Conservation (phyloP, 2,797 vertebrate genomes). For the Chrysocyon brachyurus region DNA sequence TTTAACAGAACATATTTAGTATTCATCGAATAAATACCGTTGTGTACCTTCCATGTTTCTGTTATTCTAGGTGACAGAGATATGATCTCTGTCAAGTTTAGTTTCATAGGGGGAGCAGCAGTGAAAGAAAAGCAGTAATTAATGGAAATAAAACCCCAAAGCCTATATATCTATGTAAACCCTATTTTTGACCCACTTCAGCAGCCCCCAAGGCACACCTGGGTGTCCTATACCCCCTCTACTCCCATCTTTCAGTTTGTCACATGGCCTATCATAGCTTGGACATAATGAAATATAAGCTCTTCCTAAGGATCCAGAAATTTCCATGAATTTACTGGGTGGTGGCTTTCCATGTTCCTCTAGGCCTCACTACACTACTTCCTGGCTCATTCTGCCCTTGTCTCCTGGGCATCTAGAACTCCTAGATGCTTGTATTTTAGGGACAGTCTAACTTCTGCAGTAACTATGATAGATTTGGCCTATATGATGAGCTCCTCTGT, state of each 20-base stretch:
- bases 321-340: neutral
- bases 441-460: neutral
- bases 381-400: neutral
- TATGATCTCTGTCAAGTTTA: neutral
- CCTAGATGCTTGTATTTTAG: neutral
- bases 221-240: rapidly evolving
- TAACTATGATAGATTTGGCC: neutral
- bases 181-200: neutral
- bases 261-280: neutral
- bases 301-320: neutral
- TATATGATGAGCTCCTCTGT: neutral
- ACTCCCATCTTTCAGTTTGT: neutral
- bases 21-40: neutral
- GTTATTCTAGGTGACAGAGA: neutral
- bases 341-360: neutral
- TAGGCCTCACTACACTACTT: neutral
- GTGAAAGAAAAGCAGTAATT: neutral
- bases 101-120: neutral
- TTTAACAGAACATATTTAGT: neutral
- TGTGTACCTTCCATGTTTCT: neutral
- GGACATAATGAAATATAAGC: neutral
- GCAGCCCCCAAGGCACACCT: too few relatives aligned
- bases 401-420: neutral
- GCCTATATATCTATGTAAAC: neutral
- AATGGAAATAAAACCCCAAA: neutral